A percentile compares a stretch with the other conserved stretches of the same genome.
phyloP scores from a whole-genome alignment of 1,140 invertebrate genomes.

The Aphaenogaster rudis region DNA sequence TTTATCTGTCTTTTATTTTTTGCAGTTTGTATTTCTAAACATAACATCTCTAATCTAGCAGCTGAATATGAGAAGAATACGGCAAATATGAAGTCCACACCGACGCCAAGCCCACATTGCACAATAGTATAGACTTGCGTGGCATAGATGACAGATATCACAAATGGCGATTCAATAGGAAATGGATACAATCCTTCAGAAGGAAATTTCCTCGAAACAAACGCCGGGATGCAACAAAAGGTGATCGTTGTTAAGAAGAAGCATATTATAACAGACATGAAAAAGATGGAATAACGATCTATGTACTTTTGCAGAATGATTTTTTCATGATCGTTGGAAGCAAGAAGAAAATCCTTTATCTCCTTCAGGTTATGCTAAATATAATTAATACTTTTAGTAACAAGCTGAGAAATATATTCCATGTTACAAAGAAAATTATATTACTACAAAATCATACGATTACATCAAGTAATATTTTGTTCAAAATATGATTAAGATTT shows the following conservation, averaged over 20 bases:
- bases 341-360: conserved; percentile 53
- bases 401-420: neutral
- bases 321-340: conserved; percentile 19
- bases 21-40: conserved; percentile 50
- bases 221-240: conserved; percentile 47
- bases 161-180: conserved; percentile 55
- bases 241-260: conserved; percentile 17
- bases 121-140: conserved; percentile 71
- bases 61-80: conserved; percentile 75
- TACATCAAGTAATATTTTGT: neutral
- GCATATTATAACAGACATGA: conserved; percentile 9
- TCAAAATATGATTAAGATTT: neutral
- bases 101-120: conserved; percentile 70
- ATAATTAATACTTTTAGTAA: conserved; percentile 25
- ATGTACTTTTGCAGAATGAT: conserved; percentile 70
- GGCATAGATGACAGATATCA: conserved; percentile 69
- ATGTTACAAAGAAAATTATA: neutral
- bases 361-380: conserved; percentile 41
- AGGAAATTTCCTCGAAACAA: conserved; percentile 47
- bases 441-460: too few species aligned
- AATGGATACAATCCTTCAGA: conserved; percentile 78
- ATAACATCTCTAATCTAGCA: conserved; percentile 76
- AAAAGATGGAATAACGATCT: conserved; percentile 66
- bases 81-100: conserved; percentile 75
- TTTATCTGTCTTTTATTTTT: conserved; percentile 18